A percentile compares a stretch with the other conserved stretches of the same genome.
phyloP scores from a whole-genome alignment of 1,140 invertebrate species.

The Sitophilus oryzae region DNA sequence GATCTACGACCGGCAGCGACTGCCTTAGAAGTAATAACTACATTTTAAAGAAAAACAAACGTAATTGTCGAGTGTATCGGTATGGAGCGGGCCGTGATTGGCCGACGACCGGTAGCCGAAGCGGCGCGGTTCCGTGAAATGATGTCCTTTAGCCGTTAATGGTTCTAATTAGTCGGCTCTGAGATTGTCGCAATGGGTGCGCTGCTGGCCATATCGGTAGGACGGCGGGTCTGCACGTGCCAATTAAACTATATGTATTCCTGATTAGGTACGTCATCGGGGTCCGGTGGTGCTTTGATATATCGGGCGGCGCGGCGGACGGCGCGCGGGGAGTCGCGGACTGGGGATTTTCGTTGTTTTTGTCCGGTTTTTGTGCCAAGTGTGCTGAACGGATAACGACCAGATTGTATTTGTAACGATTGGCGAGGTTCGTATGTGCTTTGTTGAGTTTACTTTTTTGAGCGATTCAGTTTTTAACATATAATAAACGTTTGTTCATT shows the following conservation, averaged over 20 bases:
- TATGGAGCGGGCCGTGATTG: constrained; percentile 32
- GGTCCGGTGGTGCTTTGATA: constrained; percentile 23
- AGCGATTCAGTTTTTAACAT: too few species aligned
- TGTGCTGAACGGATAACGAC: too few species aligned
- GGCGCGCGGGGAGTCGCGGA: too few species aligned
- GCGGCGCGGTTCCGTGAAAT: constrained; percentile 38
- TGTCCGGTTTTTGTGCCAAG: too few species aligned
- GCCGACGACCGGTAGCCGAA: constrained; percentile 16
- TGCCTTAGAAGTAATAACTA: constrained; percentile 33
- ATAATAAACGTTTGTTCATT: too few species aligned
- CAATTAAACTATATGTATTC: constrained; percentile 35
- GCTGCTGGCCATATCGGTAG: constrained; percentile 37
- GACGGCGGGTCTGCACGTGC: constrained; percentile 31
- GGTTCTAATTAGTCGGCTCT: constrained; percentile 39
- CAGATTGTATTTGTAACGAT: too few species aligned
- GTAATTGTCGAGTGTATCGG: constrained; percentile 22
- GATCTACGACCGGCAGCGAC: constrained; percentile 12
- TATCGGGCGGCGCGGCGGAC: neutral
- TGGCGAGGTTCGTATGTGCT: too few species aligned
- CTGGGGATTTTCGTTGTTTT: too few species aligned
- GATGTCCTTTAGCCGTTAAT: constrained; percentile 39
- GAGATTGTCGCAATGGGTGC: constrained; percentile 43
- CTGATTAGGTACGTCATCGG: constrained; percentile 27
- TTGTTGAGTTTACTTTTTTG: too few species aligned
- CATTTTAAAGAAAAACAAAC: constrained; percentile 32